These are phyloP conservation scores for Nasua narica DNA, from an alignment of 2,797 vertebrate genomes.

Conservation along the genomic window DNA sequence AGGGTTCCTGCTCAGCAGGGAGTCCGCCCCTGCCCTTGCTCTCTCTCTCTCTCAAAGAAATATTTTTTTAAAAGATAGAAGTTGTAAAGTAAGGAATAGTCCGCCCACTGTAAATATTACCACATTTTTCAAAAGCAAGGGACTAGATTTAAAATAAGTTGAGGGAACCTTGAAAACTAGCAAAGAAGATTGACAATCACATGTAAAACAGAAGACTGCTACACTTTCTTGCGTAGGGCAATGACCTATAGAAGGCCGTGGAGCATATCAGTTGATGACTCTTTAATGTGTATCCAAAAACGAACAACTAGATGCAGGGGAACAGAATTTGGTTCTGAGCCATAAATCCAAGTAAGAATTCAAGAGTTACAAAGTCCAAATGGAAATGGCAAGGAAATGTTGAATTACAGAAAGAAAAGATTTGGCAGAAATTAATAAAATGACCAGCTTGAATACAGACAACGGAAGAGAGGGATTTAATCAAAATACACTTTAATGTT, in stretches of 20 bases:
- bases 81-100: not conserved
- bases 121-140: not conserved
- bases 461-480: not conserved
- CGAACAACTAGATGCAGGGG: not conserved
- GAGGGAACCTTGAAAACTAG: not conserved
- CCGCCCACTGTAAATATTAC: not conserved
- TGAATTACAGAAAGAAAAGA: not conserved
- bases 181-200: not conserved
- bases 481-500: not conserved
- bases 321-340: not conserved
- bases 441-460: not conserved
- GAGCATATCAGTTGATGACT: too few relatives aligned
- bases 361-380: not conserved
- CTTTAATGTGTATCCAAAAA: not conserved
- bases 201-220: not conserved
- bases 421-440: not conserved
- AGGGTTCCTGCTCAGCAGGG: not conserved
- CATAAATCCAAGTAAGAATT: not conserved
- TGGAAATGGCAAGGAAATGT: not conserved
- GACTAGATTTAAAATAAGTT: not conserved
- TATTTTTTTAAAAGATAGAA: not conserved
- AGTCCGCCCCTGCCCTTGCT: not conserved
- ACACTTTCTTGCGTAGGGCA: not conserved
- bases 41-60: not conserved
- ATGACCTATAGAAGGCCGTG: accelerated